Evolutionary conservation across 2,113 vertebrate species (phyloP), one percentile per base, ranked within the genome.

Genomic region (Morone saxatilis): DNA sequence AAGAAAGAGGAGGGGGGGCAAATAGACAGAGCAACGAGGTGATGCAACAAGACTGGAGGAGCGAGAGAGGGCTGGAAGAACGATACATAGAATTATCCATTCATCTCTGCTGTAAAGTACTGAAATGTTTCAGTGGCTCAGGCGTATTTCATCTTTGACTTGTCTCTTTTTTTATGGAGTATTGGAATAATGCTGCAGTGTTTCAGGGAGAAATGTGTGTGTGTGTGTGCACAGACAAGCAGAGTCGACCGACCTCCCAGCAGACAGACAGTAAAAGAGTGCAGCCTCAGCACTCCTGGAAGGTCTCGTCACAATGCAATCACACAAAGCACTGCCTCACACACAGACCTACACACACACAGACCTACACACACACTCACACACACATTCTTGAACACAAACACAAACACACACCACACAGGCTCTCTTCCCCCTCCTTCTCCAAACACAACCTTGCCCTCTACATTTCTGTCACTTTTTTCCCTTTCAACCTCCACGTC

Each of bases 191-290:
- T 66, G 72, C 89, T 89, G 88, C 85, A 77, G 85, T 78, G 73
- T 87, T 81, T 71, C 50, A 72, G 20, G 48, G 74, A 65, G 1
- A 13, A n/a, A 41, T 57, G 62, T 57, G 72, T 53, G 57, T 72
- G 60, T 74, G 60, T 80, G 47, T 41, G 45, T n/a, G 56, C 4
- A 66, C 47, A 84, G 71, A 78, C 78, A 70, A 76, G 76, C 78
- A 88, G 56, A 83, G 72, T 74, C 38, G 71, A 60, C 75, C 74
- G 74, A 85, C 86, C 83, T 92, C 85, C 85, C 90, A 71, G 77
- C 86, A 89, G 88, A 91, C 81, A 83, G 86, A 86, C 74, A 84
- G 84, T 82, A 89, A 93, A 92, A 90, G 80, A 89, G 48, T 90
- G 90, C 89, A 81, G 84, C 68, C 78, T 92, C 91, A 92, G 93